Base-by-base conservation (phyloP, 2,797 vertebrate genomes). In the Valencia hispanica region DNA sequence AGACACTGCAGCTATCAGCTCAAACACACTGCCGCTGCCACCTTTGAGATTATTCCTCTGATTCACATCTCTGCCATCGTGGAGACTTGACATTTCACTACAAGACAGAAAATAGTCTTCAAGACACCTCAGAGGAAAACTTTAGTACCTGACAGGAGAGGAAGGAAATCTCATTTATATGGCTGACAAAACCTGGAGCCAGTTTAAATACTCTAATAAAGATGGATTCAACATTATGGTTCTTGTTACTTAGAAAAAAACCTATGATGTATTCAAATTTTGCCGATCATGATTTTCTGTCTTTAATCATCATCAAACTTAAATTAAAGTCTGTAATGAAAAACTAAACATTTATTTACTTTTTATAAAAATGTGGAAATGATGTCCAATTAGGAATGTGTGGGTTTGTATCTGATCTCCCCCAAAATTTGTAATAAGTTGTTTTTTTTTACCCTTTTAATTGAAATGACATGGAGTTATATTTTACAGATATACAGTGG, bases 21-120 rank as follows among this genome's bases (percentile, higher is more conserved):
- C 79, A 84, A 85, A 90, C 75, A 83, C 86, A 89, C 69, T 71
- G 50, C 14, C 45, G 69, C 84, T 84, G 86, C 81, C 86, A 80
- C 90, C 86, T 92, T 91, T 82, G 82, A 91, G 89, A 94, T 93
- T 91, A 88, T 86, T 41, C 74, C 87, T 85, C 84, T 85, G 85
- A 94, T 94, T 94, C 86, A 73, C 87, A 91, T 92, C 83, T 87
- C 81, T 85, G 70, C 83, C 84, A 87, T 91, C 88, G 83, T 65
- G 71, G 74, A 88, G 81, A 87, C 89, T 91, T 94, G 91, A 94
- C 92, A 94, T 94, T 94, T 94, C 89, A 87, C 87, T 90, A 89
- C 87, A 79, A 91, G 86, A 86, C 81, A 84, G 83, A 92, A 93
- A 91, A 89, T 86, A 88, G 75, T 91, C 87, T 92, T 89, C 75